phyloP scores from a whole-genome alignment of 2,797 vertebrate genomes.

The Uromys caudimaculatus region DNA sequence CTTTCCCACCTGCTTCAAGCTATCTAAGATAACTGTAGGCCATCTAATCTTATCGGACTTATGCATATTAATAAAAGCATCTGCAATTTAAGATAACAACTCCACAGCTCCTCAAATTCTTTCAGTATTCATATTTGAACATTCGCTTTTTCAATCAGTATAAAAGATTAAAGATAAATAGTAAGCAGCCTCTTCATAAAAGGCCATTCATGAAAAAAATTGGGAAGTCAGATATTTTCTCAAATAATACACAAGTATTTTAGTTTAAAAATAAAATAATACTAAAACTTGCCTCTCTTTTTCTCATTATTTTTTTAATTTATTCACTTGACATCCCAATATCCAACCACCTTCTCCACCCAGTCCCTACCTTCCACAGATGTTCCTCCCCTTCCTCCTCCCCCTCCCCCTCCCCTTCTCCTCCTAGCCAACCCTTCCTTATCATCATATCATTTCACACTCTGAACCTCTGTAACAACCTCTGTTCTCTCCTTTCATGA shows the following conservation, averaged over 20 bases:
- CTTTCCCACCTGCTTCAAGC: not conserved
- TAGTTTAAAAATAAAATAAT: constrained; percentile 13
- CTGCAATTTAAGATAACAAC: constrained; percentile 34
- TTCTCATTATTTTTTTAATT: not conserved
- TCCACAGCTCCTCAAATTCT: constrained; percentile 6
- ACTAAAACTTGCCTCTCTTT: not conserved
- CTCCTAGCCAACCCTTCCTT: not conserved
- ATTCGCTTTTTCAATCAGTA: constrained; percentile 7
- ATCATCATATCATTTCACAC: not conserved
- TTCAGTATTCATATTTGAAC: constrained; percentile 20
- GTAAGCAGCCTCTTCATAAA: constrained; percentile 16
- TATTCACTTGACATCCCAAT: not conserved
- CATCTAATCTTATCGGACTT: not conserved
- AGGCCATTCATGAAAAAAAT: not conserved
- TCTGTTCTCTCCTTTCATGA: not conserved
- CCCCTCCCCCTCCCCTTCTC: not conserved
- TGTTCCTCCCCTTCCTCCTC: not conserved
- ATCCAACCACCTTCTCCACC: not conserved
- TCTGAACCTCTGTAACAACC: not conserved
- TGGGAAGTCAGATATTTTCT: not conserved
- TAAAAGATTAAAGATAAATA: constrained; percentile 34
- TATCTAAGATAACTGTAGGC: not conserved
- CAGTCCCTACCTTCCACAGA: not conserved
- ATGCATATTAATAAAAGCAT: constrained; percentile 25
- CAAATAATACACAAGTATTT: not conserved